Conservation (phyloP, 2,113 vertebrate genomes). For the Actenoides hombroni region DNA sequence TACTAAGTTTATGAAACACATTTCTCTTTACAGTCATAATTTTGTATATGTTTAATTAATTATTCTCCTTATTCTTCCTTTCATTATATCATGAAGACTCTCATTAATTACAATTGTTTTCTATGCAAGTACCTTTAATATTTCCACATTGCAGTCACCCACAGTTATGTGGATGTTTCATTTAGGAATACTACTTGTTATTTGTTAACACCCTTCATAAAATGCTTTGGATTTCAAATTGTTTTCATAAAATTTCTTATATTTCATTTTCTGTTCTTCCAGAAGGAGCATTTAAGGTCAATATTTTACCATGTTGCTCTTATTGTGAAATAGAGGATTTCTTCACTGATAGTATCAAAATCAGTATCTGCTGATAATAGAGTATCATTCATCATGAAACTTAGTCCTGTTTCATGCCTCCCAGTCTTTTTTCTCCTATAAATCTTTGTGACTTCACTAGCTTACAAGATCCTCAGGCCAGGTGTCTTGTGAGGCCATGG, state of each 20-base stretch:
- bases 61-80: not conserved
- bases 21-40: not conserved
- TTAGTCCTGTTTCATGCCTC: not conserved
- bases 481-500: not conserved
- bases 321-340: not conserved
- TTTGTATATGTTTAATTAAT: not conserved
- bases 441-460: not conserved
- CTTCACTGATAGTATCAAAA: not conserved
- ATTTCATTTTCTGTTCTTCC: not conserved
- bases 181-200: not conserved
- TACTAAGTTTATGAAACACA: not conserved
- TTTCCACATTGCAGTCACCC: not conserved
- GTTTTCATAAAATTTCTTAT: not conserved
- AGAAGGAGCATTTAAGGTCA: not conserved
- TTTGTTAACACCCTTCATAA: not conserved
- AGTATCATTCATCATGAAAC: not conserved
- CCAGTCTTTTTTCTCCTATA: not conserved
- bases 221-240: not conserved
- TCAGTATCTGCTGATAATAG: not conserved
- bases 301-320: not conserved
- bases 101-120: not conserved
- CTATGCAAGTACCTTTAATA: not conserved
- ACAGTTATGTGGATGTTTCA: not conserved
- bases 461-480: not conserved
- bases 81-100: not conserved